Percentiles rank a stretch among this genome's conserved stretches.
These are phyloP conservation scores for Xenopus laevis DNA, from an alignment of 2,113 vertebrate genomes.

Conservation along the genomic window DNA sequence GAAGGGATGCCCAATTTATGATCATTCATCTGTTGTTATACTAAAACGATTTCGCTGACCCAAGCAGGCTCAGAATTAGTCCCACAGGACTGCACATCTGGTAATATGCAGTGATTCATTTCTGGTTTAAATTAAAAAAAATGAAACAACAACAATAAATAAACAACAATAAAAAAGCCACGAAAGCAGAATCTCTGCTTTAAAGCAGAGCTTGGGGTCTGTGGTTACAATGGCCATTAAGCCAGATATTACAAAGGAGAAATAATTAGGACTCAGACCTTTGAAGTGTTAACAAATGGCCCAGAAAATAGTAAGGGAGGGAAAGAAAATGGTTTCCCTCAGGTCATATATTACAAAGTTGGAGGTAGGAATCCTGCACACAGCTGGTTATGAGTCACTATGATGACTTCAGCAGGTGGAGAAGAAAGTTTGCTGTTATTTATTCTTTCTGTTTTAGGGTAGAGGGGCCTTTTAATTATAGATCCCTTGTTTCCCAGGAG, in stretches of 20 bases:
- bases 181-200: neutral
- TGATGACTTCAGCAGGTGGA: conserved; percentile 19
- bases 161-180: neutral
- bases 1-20: too few species aligned
- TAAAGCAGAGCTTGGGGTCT: too few species aligned
- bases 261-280: neutral
- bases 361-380: neutral
- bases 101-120: too few species aligned
- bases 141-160: neutral
- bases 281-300: neutral
- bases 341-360: neutral
- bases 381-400: conserved; percentile 7
- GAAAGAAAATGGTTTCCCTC: neutral
- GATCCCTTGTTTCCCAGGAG: conserved; percentile 35
- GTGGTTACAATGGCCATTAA: too few species aligned
- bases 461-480: conserved; percentile 22
- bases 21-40: too few species aligned
- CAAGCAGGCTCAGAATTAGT: too few species aligned
- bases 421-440: conserved; percentile 11
- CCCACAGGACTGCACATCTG: too few species aligned
- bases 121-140: too few species aligned
- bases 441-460: conserved; percentile 5
- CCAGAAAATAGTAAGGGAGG: neutral
- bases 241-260: too few species aligned
- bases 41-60: too few species aligned